Conservation (phyloP, 1,140 invertebrate genomes). For the Neomicropteryx cornuta region DNA sequence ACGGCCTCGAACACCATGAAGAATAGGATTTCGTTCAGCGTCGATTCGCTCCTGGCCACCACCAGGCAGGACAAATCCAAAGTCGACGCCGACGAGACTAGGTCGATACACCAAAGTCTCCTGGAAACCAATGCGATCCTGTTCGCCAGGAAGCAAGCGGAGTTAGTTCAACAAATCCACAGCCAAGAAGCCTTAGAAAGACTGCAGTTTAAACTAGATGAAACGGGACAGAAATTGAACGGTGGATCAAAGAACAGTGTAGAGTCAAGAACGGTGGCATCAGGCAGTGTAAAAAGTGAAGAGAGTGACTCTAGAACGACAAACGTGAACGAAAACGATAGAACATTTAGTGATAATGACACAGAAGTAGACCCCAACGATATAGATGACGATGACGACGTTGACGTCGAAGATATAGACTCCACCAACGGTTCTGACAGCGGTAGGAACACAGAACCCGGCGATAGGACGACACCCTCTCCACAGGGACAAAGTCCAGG, state of each 20-base stretch:
- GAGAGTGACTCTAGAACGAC: slow-evolving; percentile 15
- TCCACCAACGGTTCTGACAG: slow-evolving; percentile 25
- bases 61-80: slow-evolving; percentile 6
- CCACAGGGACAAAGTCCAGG: slow-evolving; percentile 1
- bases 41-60: slow-evolving; percentile 26
- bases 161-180: too few relatives aligned
- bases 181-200: too few relatives aligned
- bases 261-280: too few relatives aligned
- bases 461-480: too few relatives aligned
- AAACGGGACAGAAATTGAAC: slow-evolving; percentile 5
- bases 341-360: too few relatives aligned
- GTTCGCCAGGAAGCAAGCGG: too few relatives aligned
- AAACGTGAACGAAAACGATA: slow-evolving; percentile 19
- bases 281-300: too few relatives aligned
- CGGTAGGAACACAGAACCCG: slow-evolving; percentile 22
- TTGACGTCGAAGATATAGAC: slow-evolving; percentile 34
- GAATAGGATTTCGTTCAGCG: slow-evolving; percentile 35
- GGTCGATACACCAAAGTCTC: too few relatives aligned
- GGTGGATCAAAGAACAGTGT: slow-evolving; percentile 19
- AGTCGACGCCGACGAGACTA: too few relatives aligned
- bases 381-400: slow-evolving; percentile 32
- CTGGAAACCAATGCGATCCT: too few relatives aligned
- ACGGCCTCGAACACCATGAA: slow-evolving; percentile 26
- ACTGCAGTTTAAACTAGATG: slow-evolving; percentile 1
- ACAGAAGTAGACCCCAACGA: slow-evolving; percentile 21